Conservation (phyloP, 2,113 vertebrate genomes). For the Limanda limanda region DNA sequence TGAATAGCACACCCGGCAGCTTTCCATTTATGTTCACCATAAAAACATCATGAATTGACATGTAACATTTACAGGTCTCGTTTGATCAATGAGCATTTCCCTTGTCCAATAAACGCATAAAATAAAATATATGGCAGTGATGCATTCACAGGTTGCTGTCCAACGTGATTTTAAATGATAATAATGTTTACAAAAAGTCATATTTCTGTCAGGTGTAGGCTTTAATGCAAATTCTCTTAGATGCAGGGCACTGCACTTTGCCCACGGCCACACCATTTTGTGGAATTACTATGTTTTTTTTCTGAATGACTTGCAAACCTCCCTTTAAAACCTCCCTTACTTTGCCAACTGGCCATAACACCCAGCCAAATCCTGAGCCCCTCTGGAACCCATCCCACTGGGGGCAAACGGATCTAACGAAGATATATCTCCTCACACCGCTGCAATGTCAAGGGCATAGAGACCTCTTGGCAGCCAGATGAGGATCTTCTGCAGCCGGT, state of each 20-base stretch:
- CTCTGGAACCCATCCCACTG: conserved; percentile 18
- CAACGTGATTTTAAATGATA: not conserved
- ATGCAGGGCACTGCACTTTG: not conserved
- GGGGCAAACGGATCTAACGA: conserved; percentile 5
- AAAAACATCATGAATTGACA: not conserved
- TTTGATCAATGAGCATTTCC: not conserved
- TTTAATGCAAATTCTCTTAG: not conserved
- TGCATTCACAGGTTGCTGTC: not conserved
- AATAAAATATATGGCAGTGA: not conserved
- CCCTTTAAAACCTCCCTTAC: not conserved
- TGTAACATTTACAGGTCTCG: not conserved
- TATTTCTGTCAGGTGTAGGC: not conserved
- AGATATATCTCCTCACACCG: conserved; percentile 40
- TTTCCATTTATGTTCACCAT: not conserved
- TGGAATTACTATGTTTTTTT: not conserved
- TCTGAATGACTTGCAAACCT: not conserved
- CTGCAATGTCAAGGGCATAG: conserved; percentile 62
- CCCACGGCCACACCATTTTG: not conserved
- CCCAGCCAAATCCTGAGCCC: conserved; percentile 5
- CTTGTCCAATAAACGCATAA: not conserved
- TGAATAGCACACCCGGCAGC: not conserved
- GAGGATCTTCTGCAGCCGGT: conserved; percentile 24
- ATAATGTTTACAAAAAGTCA: not conserved
- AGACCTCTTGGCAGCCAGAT: conserved; percentile 41
- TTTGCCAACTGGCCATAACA: conserved; percentile 6